These are phyloP conservation scores for Chlamydotis undulata DNA, from an alignment of 2,113 vertebrate genomes.

Conservation along the genomic window DNA sequence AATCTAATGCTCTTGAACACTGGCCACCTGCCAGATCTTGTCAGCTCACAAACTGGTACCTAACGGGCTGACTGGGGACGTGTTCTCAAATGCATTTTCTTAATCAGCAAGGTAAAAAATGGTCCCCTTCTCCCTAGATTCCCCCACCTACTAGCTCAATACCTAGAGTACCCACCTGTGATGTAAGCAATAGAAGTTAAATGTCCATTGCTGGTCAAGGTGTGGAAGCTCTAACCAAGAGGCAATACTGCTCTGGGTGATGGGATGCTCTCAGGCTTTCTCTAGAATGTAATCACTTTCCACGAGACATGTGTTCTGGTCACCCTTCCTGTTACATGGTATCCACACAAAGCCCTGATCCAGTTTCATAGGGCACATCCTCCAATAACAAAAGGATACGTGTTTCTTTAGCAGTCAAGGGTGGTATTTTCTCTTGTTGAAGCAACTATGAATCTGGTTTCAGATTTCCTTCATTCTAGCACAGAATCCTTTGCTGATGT, in stretches of 20 bases:
- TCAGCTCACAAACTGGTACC: neutral
- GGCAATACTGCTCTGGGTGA: neutral
- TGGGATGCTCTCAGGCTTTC: neutral
- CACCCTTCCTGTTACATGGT: neutral
- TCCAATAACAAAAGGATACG: neutral
- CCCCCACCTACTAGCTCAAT: neutral
- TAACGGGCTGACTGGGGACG: accelerated
- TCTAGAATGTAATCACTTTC: neutral
- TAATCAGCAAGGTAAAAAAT: neutral
- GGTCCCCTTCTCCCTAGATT: neutral
- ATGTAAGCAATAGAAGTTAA: neutral
- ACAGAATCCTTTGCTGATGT: neutral
- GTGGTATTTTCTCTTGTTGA: neutral
- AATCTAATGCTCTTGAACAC: neutral
- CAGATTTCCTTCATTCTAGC: neutral
- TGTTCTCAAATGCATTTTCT: neutral
- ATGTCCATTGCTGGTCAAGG: neutral
- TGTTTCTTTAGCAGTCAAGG: neutral
- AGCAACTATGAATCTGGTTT: neutral
- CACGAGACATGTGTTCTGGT: neutral
- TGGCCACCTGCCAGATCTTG: neutral
- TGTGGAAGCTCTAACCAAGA: neutral
- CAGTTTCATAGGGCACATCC: neutral
- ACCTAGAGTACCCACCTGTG: neutral
- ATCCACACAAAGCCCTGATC: neutral